Evolutionary conservation across 1,140 invertebrate species (phyloP).

Genomic region (Solen grandis): DNA sequence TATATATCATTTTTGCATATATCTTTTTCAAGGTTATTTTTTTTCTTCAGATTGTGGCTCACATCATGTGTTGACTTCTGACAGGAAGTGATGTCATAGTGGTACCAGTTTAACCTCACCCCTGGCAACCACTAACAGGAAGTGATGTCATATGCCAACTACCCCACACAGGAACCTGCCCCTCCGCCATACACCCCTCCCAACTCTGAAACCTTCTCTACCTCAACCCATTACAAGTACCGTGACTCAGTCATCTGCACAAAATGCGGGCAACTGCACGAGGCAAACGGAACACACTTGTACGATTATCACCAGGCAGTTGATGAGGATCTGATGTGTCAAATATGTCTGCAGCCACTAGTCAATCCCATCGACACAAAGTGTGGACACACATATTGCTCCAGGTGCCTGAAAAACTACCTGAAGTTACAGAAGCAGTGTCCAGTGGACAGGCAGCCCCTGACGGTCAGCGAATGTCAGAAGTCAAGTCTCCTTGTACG

Average conservation of each 20-base stretch:
- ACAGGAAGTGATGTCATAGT: no score
- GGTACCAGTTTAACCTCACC: no score
- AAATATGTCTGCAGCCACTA: constrained; percentile 82
- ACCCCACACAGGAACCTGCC: constrained; percentile 24
- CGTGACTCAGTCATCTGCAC: constrained; percentile 71
- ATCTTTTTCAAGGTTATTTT: no score
- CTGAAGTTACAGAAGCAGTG: constrained; percentile 79
- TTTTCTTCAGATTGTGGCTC: no score
- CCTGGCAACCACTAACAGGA: no score
- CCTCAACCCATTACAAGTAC: constrained; percentile 37
- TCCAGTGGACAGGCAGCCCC: constrained; percentile 77
- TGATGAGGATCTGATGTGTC: constrained; percentile 83
- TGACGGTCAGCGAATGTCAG: constrained; percentile 74
- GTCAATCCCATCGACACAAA: constrained; percentile 81
- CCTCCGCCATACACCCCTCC: constrained; percentile 46
- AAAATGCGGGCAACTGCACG: constrained; percentile 82
- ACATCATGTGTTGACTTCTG: no score
- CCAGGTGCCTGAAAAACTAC: constrained; percentile 80
- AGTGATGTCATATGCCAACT: constrained; percentile 51
- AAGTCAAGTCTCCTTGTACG: constrained; percentile 79
- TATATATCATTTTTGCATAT: no score
- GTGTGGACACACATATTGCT: constrained; percentile 83
- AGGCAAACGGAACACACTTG: constrained; percentile 81
- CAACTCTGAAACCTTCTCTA: constrained; percentile 42
- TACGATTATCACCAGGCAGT: constrained; percentile 83